A percentile compares a stretch with the other conserved stretches of the same genome.
Conservation (phyloP, 2,113 vertebrate species). For the Serilophus lunatus region DNA sequence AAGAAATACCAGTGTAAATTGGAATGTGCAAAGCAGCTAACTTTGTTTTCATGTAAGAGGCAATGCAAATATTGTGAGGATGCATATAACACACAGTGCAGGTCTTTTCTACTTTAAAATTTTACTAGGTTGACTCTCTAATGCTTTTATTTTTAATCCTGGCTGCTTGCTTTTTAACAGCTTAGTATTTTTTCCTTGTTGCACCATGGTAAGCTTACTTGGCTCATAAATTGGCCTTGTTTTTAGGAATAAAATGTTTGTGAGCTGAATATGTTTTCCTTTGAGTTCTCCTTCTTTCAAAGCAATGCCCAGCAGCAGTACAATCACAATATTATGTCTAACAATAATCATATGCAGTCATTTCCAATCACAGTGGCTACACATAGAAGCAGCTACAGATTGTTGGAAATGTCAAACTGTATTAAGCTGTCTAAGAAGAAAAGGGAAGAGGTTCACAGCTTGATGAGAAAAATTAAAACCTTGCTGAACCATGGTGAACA, state of each 20-base stretch:
- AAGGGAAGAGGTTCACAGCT: constrained; percentile 32
- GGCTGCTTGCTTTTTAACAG: background rate
- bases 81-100: fast-evolving
- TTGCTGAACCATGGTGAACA: background rate
- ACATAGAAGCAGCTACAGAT: constrained; percentile 1
- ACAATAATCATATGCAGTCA: constrained; percentile 51
- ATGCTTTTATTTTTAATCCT: background rate
- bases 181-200: background rate
- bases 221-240: background rate
- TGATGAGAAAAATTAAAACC: constrained; percentile 60
- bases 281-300: background rate
- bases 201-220: background rate
- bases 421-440: constrained; percentile 33
- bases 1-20: background rate
- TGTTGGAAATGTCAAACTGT: constrained; percentile 28
- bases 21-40: background rate
- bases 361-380: constrained; percentile 35
- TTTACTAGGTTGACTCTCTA: background rate
- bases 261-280: background rate
- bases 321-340: constrained; percentile 27
- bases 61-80: background rate
- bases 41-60: background rate
- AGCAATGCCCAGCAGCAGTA: constrained; percentile 41
- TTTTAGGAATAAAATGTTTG: constrained; percentile 25
- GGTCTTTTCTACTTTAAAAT: background rate